These are phyloP conservation scores for Apodemus sylvaticus DNA, from an alignment of 2,113 vertebrate genomes.

Conservation along the genomic window DNA sequence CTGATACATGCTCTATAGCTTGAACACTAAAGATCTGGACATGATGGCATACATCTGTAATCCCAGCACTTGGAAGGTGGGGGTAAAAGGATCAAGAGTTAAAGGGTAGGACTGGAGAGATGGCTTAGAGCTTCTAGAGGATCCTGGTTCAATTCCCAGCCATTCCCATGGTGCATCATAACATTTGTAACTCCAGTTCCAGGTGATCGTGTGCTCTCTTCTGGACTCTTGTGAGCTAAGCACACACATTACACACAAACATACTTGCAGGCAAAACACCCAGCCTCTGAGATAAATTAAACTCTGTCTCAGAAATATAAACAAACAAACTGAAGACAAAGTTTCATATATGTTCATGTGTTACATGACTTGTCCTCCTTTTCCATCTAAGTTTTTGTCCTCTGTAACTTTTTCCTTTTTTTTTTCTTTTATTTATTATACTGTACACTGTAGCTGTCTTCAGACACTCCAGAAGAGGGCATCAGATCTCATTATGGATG, in stretches of 20 bases:
- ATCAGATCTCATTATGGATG: too few species aligned
- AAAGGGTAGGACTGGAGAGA: neutral
- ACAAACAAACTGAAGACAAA: neutral
- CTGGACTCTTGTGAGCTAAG: neutral
- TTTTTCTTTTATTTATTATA: too few species aligned
- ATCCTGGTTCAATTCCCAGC: neutral
- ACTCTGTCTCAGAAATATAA: neutral
- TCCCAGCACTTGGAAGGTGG: neutral
- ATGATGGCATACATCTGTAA: too few species aligned
- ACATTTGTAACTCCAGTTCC: neutral
- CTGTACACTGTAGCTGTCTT: too few species aligned
- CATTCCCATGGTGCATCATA: neutral
- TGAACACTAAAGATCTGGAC: neutral
- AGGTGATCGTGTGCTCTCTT: neutral
- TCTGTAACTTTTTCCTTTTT: neutral
- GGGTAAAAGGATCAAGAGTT: neutral
- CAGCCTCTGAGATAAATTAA: neutral
- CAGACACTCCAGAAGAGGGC: too few species aligned
- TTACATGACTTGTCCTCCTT: neutral
- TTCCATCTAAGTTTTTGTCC: slow-evolving; percentile 12
- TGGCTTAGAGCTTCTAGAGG: neutral
- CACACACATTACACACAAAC: neutral
- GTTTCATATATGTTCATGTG: neutral
- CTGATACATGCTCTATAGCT: neutral
- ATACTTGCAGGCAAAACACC: neutral